Evolutionary conservation across 2,888 invertebrate species (phyloP), one percentile per base, ranked within the genome.

Genomic region (Epicampocera succincta): DNA sequence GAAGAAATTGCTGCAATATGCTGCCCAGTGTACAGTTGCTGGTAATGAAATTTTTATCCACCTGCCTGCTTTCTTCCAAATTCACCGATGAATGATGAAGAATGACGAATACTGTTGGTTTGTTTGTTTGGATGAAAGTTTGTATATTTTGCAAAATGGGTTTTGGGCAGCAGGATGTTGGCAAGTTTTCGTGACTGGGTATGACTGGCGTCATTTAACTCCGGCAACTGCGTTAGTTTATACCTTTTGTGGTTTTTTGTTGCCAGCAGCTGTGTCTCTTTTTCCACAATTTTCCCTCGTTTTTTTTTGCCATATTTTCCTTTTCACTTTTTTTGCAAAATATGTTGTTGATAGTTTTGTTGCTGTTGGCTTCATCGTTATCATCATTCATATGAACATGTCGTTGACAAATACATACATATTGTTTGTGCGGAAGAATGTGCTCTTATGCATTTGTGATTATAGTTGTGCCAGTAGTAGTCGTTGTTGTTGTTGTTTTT

Each of bases 181-280:
- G 12, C 52, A 68, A 33, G 33, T 33, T 54, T 68, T 54, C 15
- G 9, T 56, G 38, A 17, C 12, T 15, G 12, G 61, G 21, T 25
- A 58, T 60, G 17, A 56, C 21, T 44, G 11, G 61, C 11, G 25
- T 4, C 42, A 29, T 58, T 21, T 65, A 68, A 56, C 25, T 25
- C 29, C 56, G 44, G 58, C 48, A 52, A 71, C 60, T 78, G 52
- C 66, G 54, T 73, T 82, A 58, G 61, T 80, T 73, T 72, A 76
- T 69, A 80, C 80, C 73, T 69, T 80, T 83, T 83, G 76, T 81
- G 80, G 78, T 80, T 75, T 65, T 58, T 58, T 58, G 65, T 52
- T 58, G 80, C 83, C 80, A 76, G 80, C 74, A 84, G 84, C 78
- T 76, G 76, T 69, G 66, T 72, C 61, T 65, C 61, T 72, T 75